Percentiles rank a stretch among this genome's conserved stretches.
Evolutionary conservation across 2,888 invertebrate species (phyloP).

Genomic region (Allophyes oxyacanthae): DNA sequence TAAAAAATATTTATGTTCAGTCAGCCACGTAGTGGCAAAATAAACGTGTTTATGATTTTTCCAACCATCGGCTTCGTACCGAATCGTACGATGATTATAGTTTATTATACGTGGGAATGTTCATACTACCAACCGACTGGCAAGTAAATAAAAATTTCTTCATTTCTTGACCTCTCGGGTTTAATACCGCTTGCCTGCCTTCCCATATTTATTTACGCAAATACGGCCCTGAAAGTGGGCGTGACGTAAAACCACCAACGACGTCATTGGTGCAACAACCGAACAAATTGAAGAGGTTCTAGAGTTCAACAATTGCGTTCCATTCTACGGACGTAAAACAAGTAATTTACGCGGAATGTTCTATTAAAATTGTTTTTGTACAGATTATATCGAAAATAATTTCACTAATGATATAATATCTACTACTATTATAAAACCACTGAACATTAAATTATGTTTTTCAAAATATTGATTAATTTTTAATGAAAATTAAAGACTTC

Average conservation of each 20-base stretch:
- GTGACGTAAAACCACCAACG: conserved; percentile 80
- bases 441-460: background rate
- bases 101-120: no score
- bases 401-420: background rate
- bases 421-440: background rate
- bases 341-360: background rate
- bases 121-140: no score
- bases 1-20: no score
- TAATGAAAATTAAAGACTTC: conserved; percentile 29
- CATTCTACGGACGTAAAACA: conserved; percentile 57
- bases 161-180: conserved; percentile 49
- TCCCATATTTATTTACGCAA: conserved; percentile 74
- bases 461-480: background rate
- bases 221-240: conserved; percentile 86
- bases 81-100: no score
- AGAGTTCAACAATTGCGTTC: conserved; percentile 65
- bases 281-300: conserved; percentile 58
- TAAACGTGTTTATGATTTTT: no score
- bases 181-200: conserved; percentile 50
- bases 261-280: conserved; percentile 80
- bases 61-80: no score
- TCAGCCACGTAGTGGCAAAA: no score
- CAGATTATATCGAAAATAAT: background rate
- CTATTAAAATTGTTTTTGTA: background rate
- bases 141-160: no score